These are phyloP conservation scores for Chymomyza amoena DNA, from an alignment of 2,888 invertebrate species.

Conservation along the genomic window DNA sequence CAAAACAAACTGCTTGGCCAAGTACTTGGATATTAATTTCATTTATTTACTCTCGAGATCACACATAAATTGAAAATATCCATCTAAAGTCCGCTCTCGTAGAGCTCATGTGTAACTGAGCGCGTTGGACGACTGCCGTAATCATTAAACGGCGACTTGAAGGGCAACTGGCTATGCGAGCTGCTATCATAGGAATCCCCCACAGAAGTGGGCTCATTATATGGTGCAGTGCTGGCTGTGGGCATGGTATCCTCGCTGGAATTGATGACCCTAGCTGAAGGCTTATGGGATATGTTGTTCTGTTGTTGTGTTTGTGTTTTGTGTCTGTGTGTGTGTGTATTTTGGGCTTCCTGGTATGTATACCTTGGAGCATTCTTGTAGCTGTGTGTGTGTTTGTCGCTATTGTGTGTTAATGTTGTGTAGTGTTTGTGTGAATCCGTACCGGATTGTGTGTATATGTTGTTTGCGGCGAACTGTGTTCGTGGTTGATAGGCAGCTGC, in stretches of 20 bases:
- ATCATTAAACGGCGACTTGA: slow-evolving; percentile 60
- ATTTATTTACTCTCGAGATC: background rate
- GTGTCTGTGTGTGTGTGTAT: slow-evolving; percentile 5
- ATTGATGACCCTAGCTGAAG: slow-evolving; percentile 25
- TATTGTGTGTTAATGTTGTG: background rate
- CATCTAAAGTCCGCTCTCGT: slow-evolving; percentile 49
- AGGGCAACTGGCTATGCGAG: slow-evolving; percentile 42
- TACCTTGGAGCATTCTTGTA: background rate
- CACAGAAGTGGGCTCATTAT: background rate
- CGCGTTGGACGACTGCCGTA: slow-evolving; percentile 57
- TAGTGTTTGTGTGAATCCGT: slow-evolving; percentile 9
- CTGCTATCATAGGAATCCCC: slow-evolving; percentile 22
- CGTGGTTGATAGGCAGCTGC: slow-evolving; percentile 35
- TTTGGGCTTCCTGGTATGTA: background rate
- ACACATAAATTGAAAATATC: no score
- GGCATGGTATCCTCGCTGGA: slow-evolving; percentile 61
- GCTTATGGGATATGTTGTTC: background rate
- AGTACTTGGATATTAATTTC: background rate
- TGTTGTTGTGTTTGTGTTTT: slow-evolving; percentile 12
- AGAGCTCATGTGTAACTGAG: slow-evolving; percentile 55
- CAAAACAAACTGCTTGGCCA: no score
- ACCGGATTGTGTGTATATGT: slow-evolving; percentile 13
- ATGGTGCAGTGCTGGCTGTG: slow-evolving; percentile 27
- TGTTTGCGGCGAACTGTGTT: slow-evolving; percentile 29
- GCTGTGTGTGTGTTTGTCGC: background rate